Evolutionary conservation across 2,888 invertebrate species (phyloP).

Genomic region (Synanthedon andrenaeformis): DNA sequence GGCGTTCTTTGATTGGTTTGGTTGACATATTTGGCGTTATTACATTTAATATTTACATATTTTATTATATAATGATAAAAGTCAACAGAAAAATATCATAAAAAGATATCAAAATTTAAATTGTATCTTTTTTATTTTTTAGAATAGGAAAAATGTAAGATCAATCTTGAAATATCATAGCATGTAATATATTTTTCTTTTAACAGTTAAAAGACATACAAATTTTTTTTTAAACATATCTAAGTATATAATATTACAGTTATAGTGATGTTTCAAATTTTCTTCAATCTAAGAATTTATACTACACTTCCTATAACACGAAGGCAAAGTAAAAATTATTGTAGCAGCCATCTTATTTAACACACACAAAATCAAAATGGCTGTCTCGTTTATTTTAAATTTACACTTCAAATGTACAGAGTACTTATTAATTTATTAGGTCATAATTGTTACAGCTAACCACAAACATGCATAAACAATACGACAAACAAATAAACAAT

Average conservation of each 20-base stretch:
- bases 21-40: not conserved
- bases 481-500: not conserved
- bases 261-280: too few species aligned
- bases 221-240: too few species aligned
- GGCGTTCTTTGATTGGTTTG: not conserved
- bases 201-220: too few species aligned
- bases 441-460: not conserved
- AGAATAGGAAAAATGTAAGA: too few species aligned
- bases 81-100: not conserved
- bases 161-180: too few species aligned
- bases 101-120: not conserved
- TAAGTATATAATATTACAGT: too few species aligned
- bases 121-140: not conserved
- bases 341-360: conserved; percentile 3
- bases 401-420: too few species aligned
- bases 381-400: too few species aligned
- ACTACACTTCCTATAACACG: not conserved
- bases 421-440: not conserved
- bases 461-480: not conserved
- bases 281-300: not conserved
- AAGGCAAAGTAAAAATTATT: conserved; percentile 2
- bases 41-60: not conserved
- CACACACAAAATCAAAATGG: too few species aligned
- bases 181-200: too few species aligned
- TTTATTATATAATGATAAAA: not conserved